Evolutionary conservation across 2,888 invertebrate genomes (phyloP).

Genomic region (Tetragnatha montana): DNA sequence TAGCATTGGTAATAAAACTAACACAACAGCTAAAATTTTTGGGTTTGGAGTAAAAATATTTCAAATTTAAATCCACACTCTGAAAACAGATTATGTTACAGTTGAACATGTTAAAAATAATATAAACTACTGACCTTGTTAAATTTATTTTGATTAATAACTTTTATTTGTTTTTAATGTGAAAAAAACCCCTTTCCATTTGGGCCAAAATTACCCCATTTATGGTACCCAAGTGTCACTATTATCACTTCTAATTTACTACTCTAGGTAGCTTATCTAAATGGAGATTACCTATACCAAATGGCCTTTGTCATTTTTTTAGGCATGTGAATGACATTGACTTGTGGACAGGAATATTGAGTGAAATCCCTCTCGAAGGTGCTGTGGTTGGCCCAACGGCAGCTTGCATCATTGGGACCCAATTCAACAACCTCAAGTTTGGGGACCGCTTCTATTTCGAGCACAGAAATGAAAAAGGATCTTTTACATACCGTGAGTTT

Average conservation of each 20-base stretch:
- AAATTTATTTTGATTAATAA: too few relatives aligned
- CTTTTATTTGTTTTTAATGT: too few relatives aligned
- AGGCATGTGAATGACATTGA: conserved; percentile 50
- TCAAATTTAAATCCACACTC: too few relatives aligned
- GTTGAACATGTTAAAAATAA: too few relatives aligned
- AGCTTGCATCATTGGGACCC: conserved; percentile 42
- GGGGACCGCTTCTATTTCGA: conserved; percentile 61
- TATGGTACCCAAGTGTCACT: too few relatives aligned
- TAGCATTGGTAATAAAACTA: too few relatives aligned
- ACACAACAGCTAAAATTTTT: too few relatives aligned
- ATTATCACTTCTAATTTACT: neutral
- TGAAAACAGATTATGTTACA: too few relatives aligned
- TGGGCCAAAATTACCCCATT: too few relatives aligned
- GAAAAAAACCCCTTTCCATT: too few relatives aligned
- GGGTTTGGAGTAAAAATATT: too few relatives aligned
- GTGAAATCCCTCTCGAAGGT: conserved; percentile 12
- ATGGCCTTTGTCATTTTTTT: neutral
- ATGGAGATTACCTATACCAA: neutral
- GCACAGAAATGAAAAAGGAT: conserved; percentile 22
- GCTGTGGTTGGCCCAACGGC: conserved; percentile 53
- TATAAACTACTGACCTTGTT: too few relatives aligned
- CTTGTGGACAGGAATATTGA: conserved; percentile 43
- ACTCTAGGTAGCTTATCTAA: neutral
- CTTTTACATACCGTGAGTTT: conserved; percentile 46
- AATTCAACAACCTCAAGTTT: conserved; percentile 48